A percentile compares a stretch with the other conserved stretches of the same genome.
phyloP scores from a whole-genome alignment of 2,113 vertebrate genomes.

The Pheucticus melanocephalus region DNA sequence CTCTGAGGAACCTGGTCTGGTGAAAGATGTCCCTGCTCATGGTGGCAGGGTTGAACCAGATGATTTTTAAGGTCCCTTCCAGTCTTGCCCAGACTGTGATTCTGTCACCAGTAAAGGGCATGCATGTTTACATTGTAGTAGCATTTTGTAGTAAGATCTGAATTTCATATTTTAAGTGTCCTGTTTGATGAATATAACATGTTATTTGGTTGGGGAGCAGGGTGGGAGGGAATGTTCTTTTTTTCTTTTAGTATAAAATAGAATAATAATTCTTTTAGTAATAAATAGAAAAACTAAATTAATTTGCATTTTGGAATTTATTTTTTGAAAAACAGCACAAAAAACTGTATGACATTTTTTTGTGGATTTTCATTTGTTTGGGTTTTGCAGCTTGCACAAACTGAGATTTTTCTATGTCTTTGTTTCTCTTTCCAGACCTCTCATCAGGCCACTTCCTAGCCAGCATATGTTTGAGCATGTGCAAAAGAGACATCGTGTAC shows the following conservation, averaged over 20 bases:
- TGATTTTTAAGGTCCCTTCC: not conserved
- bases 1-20: not conserved
- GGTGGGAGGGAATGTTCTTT: not conserved
- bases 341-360: not conserved
- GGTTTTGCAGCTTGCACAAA: not conserved
- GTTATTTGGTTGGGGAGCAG: not conserved
- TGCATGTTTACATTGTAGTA: not conserved
- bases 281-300: not conserved
- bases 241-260: not conserved
- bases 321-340: not conserved
- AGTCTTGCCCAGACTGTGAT: not conserved
- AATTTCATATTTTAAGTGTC: not conserved
- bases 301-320: not conserved
- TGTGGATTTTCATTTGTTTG: not conserved
- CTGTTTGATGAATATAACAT: not conserved
- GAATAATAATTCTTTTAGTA: not conserved
- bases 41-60: not conserved
- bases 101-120: not conserved
- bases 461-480: conserved; percentile 95
- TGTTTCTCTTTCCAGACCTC: conserved; percentile 74
- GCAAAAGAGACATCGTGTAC: conserved; percentile 86
- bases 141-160: not conserved
- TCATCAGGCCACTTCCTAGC: conserved; percentile 91
- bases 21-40: not conserved
- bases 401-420: not conserved